Conservation (phyloP, 2,888 invertebrate species). For the Gari tellinella region DNA sequence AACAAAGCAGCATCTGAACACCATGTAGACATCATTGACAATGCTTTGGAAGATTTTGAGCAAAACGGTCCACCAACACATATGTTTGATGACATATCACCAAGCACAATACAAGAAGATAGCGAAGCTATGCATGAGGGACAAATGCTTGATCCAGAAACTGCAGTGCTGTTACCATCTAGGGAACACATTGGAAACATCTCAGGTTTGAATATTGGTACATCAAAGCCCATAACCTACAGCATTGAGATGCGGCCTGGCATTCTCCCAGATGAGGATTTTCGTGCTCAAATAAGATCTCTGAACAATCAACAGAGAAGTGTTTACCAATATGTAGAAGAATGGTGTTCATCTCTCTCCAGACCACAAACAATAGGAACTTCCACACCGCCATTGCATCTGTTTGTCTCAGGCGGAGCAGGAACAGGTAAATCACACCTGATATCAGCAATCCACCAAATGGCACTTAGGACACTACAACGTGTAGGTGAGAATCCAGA, state of each 20-base stretch:
- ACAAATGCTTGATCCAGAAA: slow-evolving; percentile 1
- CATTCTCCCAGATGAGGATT: slow-evolving; percentile 30
- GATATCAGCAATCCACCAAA: slow-evolving; percentile 46
- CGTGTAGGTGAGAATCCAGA: slow-evolving; percentile 37
- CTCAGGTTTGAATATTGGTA: neutral
- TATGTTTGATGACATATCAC: slow-evolving; percentile 28
- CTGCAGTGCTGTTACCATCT: slow-evolving; percentile 14
- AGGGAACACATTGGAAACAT: neutral
- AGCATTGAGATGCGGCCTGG: slow-evolving; percentile 23
- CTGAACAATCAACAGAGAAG: slow-evolving; percentile 29
- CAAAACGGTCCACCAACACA: slow-evolving; percentile 24
- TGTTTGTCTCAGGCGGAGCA: slow-evolving; percentile 59
- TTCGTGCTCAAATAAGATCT: neutral
- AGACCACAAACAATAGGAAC: slow-evolving; percentile 17
- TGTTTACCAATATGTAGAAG: slow-evolving; percentile 9
- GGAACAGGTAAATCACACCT: slow-evolving; percentile 58
- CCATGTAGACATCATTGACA: slow-evolving; percentile 11
- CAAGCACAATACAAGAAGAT: slow-evolving; percentile 22
- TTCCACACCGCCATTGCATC: slow-evolving; percentile 11
- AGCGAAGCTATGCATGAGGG: slow-evolving; percentile 1
- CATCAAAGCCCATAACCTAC: slow-evolving; percentile 1
- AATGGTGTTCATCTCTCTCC: slow-evolving; percentile 37
- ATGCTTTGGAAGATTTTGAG: slow-evolving; percentile 28
- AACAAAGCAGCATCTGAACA: slow-evolving; percentile 25
- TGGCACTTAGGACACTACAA: slow-evolving; percentile 39